Evolutionary conservation across 1,140 invertebrate species (phyloP), one percentile per base, ranked within the genome.

Genomic region (Copidosoma floridanum): DNA sequence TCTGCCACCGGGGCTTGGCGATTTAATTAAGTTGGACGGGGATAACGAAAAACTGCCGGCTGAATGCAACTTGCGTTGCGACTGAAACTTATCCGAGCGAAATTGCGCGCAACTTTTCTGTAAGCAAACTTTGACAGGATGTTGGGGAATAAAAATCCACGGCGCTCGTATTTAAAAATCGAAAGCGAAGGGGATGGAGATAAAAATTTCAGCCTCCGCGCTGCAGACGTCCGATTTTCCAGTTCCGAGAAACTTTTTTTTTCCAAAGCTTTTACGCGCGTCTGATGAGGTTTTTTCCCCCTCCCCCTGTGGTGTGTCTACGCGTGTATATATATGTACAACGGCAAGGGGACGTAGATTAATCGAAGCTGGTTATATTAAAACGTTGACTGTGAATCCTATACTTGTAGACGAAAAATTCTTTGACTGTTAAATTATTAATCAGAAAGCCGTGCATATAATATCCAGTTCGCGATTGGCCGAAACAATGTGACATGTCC

Each of bases 61-160:
- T 61, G 35, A 55, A 61, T 61, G n/a, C 52, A 48, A 60, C 32
- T 47, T 38, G 29, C 51, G 24, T 55, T 61, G 40, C 40, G 50
- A 61, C 23, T 60, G 44, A 50, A 61, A 55, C 35, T 61, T 61
- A 61, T 50, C 53, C 44, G 27, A 55, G 58, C 35, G 38, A 61
- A 61, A 61, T 54, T 55, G 35, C 38, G 35, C 16, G 26, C 44
- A 61, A 61, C 43, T 61, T 54, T 59, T 50, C 26, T 27, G 43
- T 54, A 54, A 53, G 41, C 35, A 54, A 53, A 61, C 51, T 61
- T 54, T 55, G 35, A 55, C 44, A 46, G 35, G 44, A 47, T n/a
- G n/a, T n/a, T n/a, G n/a, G n/a, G n/a, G n/a, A n/a, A n/a, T 40
- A 54, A 48, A 40, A 55, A 55, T 24, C 16, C 38, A 20, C 29